Base-by-base conservation (phyloP, 2,888 invertebrate species). In the Protodeltote pygarga region DNA sequence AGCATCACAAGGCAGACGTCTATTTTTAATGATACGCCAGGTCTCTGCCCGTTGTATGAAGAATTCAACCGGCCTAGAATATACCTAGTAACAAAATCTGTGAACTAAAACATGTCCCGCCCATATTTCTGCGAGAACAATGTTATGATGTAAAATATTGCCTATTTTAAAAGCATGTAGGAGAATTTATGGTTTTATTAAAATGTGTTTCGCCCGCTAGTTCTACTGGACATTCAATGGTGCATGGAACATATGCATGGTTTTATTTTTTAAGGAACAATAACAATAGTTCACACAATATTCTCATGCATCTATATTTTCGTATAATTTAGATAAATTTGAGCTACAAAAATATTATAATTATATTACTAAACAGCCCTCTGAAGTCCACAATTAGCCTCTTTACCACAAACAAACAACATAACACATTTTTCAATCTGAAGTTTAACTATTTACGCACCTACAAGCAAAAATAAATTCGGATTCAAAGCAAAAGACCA, bases 21-120 rank as follows among this genome's bases (percentile, higher is more conserved):
- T 70, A 77, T 75, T 75, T 75, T 73, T 73, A 75, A 77, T 73
- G 67, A 64, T 34, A 46, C 33, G 47, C 48, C 60, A 48, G 50
- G 58, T 48, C 33, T 42, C 19, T 25, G 31, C 48, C 39, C 28
- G 49, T 41, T 47, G 42, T 62, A 67, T 68, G 57, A 65, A 71
- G 29, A 65, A 76, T 71, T 76, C 64, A 70, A 25, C 52, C 14
- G 21, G 44, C 17, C 33, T 49, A 54, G 34, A 53, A 23, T 42
- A 52, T 39, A n/a, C n/a, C n/a, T n/a, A 29, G 44, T 35, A 41
- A 45, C 35, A 45, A 52, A 46, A 58, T 60, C 28, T 32, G 49
- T 45, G 24, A 59, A 25, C 46, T 51, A 42, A 46, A 64, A 49
- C 64, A 60, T 62, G 48, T 57, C 46, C 35, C 41, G 28, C 15